Percentiles rank a stretch among this genome's conserved stretches.
Evolutionary conservation across 2,888 invertebrate genomes (phyloP).

Genomic region (Parthenolecanium corni): DNA sequence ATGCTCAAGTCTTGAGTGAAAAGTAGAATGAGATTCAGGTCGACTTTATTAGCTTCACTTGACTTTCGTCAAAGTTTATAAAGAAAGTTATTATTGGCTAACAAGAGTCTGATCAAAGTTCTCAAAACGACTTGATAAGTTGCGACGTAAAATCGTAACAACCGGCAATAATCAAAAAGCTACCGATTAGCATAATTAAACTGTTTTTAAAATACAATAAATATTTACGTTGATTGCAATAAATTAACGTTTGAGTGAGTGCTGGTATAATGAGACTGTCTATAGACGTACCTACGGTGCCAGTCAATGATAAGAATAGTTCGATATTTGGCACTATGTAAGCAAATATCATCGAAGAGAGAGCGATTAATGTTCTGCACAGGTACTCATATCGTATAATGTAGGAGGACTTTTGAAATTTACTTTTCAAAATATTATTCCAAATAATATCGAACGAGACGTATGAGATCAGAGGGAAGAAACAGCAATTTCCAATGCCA

Average conservation of each 20-base stretch:
- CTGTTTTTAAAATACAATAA: neutral
- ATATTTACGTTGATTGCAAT: neutral
- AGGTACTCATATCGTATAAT: neutral
- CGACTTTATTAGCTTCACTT: no score
- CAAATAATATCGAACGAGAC: conserved; percentile 17
- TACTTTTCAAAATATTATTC: conserved; percentile 9
- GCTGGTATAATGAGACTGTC: conserved; percentile 23
- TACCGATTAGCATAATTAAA: neutral
- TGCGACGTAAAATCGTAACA: neutral
- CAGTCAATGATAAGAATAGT: conserved; percentile 15
- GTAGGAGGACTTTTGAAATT: neutral
- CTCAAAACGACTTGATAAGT: neutral
- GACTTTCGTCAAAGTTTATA: no score
- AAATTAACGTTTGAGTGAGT: conserved; percentile 2
- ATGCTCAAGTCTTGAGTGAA: no score
- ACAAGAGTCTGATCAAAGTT: no score
- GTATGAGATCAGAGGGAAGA: conserved; percentile 17
- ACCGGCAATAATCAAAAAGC: neutral
- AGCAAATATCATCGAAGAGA: conserved; percentile 6
- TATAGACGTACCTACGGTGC: conserved; percentile 17
- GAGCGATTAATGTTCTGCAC: conserved; percentile 9
- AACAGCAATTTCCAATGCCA: conserved; percentile 10
- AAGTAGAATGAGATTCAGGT: no score
- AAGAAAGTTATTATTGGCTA: no score
- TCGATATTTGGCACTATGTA: conserved; percentile 14